Percentiles rank a stretch among this genome's conserved stretches.
These are phyloP conservation scores for Thysanoteuthis rhombus DNA, from an alignment of 2,888 invertebrate genomes.

Conservation along the genomic window DNA sequence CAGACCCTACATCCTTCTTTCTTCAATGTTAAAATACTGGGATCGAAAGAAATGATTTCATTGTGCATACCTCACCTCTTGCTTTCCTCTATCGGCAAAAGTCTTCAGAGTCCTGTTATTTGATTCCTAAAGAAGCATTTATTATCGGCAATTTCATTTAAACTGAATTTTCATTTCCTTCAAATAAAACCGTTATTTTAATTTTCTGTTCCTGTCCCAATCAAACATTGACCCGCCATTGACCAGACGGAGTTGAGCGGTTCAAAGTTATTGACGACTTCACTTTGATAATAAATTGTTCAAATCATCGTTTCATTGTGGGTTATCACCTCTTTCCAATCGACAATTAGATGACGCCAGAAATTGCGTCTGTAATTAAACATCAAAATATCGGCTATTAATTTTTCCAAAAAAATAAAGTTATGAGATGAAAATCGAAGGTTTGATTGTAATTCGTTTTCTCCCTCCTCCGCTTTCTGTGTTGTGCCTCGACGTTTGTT, in stretches of 20 bases:
- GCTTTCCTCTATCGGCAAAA: not conserved
- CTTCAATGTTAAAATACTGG: too few relatives aligned
- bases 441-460: too few relatives aligned
- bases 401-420: not conserved
- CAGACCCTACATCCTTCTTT: too few relatives aligned
- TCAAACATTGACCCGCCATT: not conserved
- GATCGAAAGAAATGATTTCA: too few relatives aligned
- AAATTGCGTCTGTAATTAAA: not conserved
- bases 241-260: not conserved
- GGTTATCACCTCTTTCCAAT: not conserved
- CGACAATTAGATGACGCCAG: too few relatives aligned
- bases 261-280: not conserved
- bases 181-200: not conserved
- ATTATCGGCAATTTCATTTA: not conserved
- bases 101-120: not conserved
- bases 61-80: not conserved
- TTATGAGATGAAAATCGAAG: not conserved
- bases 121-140: not conserved
- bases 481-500: too few relatives aligned
- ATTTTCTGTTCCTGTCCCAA: not conserved
- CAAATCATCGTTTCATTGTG: not conserved
- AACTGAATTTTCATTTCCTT: not conserved
- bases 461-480: not conserved
- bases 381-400: not conserved
- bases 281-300: not conserved